These are phyloP conservation scores for Sphaerophoria rueppellii DNA, from an alignment of 2,888 invertebrate species.

Conservation along the genomic window DNA sequence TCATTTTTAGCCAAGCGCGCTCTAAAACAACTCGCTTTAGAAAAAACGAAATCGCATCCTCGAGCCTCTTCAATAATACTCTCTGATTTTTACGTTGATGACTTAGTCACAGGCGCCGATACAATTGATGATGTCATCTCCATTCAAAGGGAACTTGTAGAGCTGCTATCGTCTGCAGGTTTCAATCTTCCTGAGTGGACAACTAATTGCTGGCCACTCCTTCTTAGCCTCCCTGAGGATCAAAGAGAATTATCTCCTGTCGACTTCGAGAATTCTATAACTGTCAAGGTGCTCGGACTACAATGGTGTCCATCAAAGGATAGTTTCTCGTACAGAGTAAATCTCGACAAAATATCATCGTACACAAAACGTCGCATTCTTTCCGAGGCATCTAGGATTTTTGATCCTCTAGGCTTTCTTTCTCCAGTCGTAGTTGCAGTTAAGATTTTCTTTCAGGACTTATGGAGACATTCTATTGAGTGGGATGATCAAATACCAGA, in stretches of 20 bases:
- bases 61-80: slow-evolving; percentile 49
- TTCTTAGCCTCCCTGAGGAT: slow-evolving; percentile 19
- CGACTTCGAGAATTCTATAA: slow-evolving; percentile 27
- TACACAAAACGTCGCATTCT: slow-evolving; percentile 43
- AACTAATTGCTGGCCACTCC: slow-evolving; percentile 35
- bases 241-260: slow-evolving; percentile 37
- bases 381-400: slow-evolving; percentile 28
- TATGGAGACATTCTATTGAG: too few species aligned
- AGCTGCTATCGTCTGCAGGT: background rate
- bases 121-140: too few species aligned
- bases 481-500: too few species aligned
- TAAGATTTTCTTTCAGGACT: background rate
- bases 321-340: slow-evolving; percentile 31
- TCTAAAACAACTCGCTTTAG: slow-evolving; percentile 65
- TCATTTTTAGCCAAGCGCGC: slow-evolving; percentile 56
- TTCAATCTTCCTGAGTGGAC: slow-evolving; percentile 29
- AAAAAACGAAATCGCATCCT: slow-evolving; percentile 56
- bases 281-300: slow-evolving; percentile 31
- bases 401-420: too few species aligned
- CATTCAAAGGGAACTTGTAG: slow-evolving; percentile 14
- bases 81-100: slow-evolving; percentile 74
- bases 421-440: too few species aligned
- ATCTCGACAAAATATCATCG: background rate
- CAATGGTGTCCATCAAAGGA: slow-evolving; percentile 42
- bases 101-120: too few species aligned